Base-by-base conservation (phyloP, 1,140 invertebrate species). In the Schlechtendalia chinensis region DNA sequence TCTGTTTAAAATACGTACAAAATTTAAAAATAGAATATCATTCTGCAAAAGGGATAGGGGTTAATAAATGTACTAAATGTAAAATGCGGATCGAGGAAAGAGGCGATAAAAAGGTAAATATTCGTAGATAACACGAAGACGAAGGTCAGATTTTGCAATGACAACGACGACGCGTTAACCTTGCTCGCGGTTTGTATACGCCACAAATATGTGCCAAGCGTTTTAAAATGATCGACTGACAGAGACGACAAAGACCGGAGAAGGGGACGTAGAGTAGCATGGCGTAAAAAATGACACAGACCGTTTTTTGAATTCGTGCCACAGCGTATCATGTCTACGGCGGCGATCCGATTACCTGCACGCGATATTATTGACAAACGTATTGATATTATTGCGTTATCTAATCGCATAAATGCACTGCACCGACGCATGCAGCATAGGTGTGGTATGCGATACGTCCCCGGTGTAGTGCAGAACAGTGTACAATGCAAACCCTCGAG, bases 61-160 rank as follows among this genome's bases (percentile, higher is more conserved):
- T 39, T 39, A 4, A 39, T 39, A 39, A 39, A 3, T 39, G 32
- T 39, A 39, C 32, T 39, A 39, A 39, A 39, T 39, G 32, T 39
- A 39, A 39, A 39, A 39, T n/a, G n/a, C 32, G 8, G 8, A 39
- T 39, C 8, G 3, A 39, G 8, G 32, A 39, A 8, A 39, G 8
- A 8, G 32, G 32, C 8, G 32, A 39, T 39, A 8, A 39, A 39
- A 39, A 39, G 3, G 32, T 39, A 39, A 39, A 39, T 39, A 39
- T 39, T 39, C 32, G 8, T 39, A 3, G 32, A 39, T 4, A 39
- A 39, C 32, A 39, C 8, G 8, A 39, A 39, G 32, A 11, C 47
- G 67, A 71, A 71, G 67, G 67, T 71, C n/a, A n/a, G 39, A 12
- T 67, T 67, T 71, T 50, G 67, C 47, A 50, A 59, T n/a, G 22